Percentiles rank a stretch among this genome's conserved stretches.
Conservation (phyloP, 2,888 invertebrate genomes). For the Parelbella ahira region DNA sequence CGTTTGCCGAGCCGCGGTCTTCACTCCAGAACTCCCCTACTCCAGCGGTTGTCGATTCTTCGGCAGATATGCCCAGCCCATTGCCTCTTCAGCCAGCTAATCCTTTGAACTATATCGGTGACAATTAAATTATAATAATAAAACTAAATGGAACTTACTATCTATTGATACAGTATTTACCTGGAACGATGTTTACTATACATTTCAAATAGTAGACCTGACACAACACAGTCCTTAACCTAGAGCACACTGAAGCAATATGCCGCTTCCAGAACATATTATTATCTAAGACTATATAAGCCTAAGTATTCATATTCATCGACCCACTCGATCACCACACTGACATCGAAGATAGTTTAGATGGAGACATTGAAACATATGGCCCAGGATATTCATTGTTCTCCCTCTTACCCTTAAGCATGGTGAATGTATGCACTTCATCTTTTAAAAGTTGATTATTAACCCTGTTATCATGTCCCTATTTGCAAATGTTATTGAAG, state of each 20-base stretch:
- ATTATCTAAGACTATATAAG: neutral
- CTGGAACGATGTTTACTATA: no score
- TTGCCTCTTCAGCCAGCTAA: no score
- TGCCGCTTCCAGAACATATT: neutral
- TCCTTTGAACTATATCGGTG: no score
- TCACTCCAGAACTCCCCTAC: no score
- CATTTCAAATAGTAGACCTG: conserved; percentile 3
- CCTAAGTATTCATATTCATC: neutral
- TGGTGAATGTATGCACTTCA: conserved; percentile 14
- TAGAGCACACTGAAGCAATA: neutral
- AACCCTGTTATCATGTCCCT: conserved; percentile 13
- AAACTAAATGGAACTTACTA: neutral
- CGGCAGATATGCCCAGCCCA: no score
- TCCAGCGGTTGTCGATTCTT: no score
- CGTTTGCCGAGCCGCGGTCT: no score
- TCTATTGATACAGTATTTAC: no score
- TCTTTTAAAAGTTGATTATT: conserved; percentile 7
- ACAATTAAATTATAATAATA: no score
- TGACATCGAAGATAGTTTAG: neutral
- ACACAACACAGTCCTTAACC: neutral
- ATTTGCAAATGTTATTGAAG: conserved; percentile 12
- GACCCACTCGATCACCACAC: conserved; percentile 3
- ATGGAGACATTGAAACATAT: conserved; percentile 3
- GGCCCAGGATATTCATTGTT: neutral
- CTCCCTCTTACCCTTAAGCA: neutral